Evolutionary conservation across 2,888 invertebrate species (phyloP), one percentile per base, ranked within the genome.

Genomic region (Spicauda simplicius): DNA sequence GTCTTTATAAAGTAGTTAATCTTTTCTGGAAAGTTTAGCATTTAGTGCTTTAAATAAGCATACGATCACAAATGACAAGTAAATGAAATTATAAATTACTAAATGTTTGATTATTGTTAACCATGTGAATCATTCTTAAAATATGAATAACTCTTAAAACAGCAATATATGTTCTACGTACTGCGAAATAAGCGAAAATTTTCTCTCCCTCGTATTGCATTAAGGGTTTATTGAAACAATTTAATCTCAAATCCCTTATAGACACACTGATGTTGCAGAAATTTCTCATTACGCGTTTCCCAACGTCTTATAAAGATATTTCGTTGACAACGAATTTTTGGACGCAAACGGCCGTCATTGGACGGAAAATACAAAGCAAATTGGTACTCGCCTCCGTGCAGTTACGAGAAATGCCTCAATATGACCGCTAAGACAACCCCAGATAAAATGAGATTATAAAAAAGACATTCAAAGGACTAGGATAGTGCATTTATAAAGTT

Each of bases 311-410:
- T 50, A 52, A 33, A 41, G 58, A 53, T 52, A 64, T 58, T 52
- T 58, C 58, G 57, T 58, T 52, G 64, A 37, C 41, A 50, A 58
- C 18, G 41, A 58, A 52, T 58, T 64, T 64, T 58, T 58, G 52
- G 52, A 57, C 57, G 19, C 57, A 64, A 64, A 57, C 57, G 57
- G 41, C 55, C 18, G 18, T 25, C 57, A 52, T 64, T 64, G 41
- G 33, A 56, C 19, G 55, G 64, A 64, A 64, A 64, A 64, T 64
- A 56, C 25, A 64, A 64, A 64, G 57, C n/a, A 64, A 64, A 64
- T 58, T 64, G 60, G 41, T 41, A 11, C 41, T 41, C 41, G 41
- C 1, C 14, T 14, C n/a, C n/a, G 41, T 41, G 41, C 41, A 14
- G 41, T 41, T 41, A 41, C 41, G 41, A 14, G 12, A 14, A 41